Evolutionary conservation across 2,888 invertebrate genomes (phyloP).

Genomic region (Idaea aversata): DNA sequence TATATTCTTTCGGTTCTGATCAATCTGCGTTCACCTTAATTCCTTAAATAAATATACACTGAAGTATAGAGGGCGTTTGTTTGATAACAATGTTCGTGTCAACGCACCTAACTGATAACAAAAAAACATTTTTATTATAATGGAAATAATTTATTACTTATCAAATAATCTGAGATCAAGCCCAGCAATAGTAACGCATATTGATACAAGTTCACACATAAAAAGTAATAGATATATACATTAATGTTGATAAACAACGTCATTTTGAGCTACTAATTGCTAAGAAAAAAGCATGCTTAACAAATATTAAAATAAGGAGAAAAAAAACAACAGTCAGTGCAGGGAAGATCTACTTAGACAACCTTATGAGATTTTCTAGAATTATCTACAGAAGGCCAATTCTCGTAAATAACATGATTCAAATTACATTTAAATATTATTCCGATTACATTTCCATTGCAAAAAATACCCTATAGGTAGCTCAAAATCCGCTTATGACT

Average conservation of each 20-base stretch:
- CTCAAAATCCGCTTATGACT: no score
- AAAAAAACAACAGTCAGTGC: slow-evolving; percentile 40
- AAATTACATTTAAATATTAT: no score
- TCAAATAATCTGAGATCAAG: slow-evolving; percentile 59
- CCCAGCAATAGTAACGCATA: slow-evolving; percentile 61
- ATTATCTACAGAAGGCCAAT: no score
- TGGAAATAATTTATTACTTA: slow-evolving; percentile 69
- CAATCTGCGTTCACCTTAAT: no score
- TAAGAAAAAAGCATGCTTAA: slow-evolving; percentile 38
- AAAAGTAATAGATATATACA: slow-evolving; percentile 10
- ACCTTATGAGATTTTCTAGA: no score
- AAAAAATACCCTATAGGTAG: no score
- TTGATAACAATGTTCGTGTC: not conserved
- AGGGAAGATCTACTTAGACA: no score
- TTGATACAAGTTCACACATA: slow-evolving; percentile 16
- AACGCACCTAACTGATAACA: not conserved
- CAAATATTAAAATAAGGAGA: slow-evolving; percentile 48
- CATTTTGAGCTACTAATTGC: slow-evolving; percentile 39
- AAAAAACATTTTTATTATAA: not conserved
- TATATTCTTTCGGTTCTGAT: no score
- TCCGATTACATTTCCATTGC: no score
- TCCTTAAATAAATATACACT: no score
- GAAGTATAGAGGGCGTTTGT: not conserved
- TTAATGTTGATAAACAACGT: slow-evolving; percentile 15
- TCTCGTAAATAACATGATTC: no score